Base-by-base conservation (phyloP, 2,113 vertebrate genomes). In the Oncorhynchus clarkii region DNA sequence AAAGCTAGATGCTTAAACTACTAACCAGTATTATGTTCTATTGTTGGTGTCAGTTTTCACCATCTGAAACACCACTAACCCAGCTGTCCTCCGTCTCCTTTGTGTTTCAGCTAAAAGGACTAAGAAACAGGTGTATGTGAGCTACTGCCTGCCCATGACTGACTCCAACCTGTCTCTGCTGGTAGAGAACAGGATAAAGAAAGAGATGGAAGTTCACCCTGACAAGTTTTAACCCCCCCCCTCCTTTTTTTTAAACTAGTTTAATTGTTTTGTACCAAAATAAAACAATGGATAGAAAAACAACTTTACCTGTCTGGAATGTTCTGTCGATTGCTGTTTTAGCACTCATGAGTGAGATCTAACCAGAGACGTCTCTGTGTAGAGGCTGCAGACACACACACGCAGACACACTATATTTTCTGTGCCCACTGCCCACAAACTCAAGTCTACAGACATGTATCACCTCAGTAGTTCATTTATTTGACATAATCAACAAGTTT, bases 51-150 rank as follows among this genome's bases (percentile, higher is more conserved):
- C 39, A 39, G 39, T 9, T 39, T 39, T 39, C 39, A 39, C 57
- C 9, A 59, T 59, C 20, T 59, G 16, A 18, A 59, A n/a, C 57
- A 6, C 9, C 39, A 26, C 64, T 66, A 39, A 39, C 39, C 39
- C 8, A 39, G 7, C 34, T 13, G 16, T 34, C 24, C 45, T 12
- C 88, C 70, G 82, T 64, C 39, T 39, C 39, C 78, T 92, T 84
- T 88, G 3, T 86, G 54, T 91, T 91, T 34, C 88, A 99, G 98
- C 97, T 82, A 96, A 96, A 94, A 98, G 95, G 93, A 99, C 97
- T 2, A 94, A 94, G 88, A 99, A 98, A 76, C 98, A 99, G 87
- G 93, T 99, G 54, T 99, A 96, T 89, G 95, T 97, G 86, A 99
- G 97, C 87, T 96, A 97, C 86, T 97, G 95, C 69, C 93, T 99